These are phyloP conservation scores for Limnephilus rhombicus DNA, from an alignment of 2,888 invertebrate genomes.

Conservation along the genomic window DNA sequence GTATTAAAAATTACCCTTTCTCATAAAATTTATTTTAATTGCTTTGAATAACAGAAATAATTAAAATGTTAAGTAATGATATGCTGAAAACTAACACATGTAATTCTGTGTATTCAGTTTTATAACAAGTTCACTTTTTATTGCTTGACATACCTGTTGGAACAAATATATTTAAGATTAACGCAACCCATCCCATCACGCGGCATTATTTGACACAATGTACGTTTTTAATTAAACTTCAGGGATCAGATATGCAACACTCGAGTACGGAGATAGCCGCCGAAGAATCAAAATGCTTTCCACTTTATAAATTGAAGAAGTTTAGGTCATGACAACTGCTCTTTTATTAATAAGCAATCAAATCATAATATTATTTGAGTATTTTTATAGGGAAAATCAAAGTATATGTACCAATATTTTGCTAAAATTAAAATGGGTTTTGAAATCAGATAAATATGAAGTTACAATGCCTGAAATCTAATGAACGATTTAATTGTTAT, in stretches of 20 bases:
- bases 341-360: not conserved
- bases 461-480: not conserved
- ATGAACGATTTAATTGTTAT: not conserved
- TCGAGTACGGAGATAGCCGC: too few relatives aligned
- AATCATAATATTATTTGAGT: not conserved
- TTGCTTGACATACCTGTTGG: not conserved
- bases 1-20: conserved; percentile 20
- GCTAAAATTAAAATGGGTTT: not conserved
- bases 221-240: too few relatives aligned
- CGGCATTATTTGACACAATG: too few relatives aligned
- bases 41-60: not conserved
- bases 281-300: not conserved
- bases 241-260: too few relatives aligned
- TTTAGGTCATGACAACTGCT: not conserved
- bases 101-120: not conserved
- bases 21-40: conserved; percentile 18
- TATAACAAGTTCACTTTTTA: not conserved
- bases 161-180: not conserved
- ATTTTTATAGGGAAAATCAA: not conserved
- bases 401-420: not conserved
- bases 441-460: not conserved
- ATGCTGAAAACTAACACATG: not conserved
- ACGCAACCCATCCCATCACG: too few relatives aligned
- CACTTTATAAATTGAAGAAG: not conserved
- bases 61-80: not conserved